Evolutionary conservation across 2,797 vertebrate species (phyloP).

Genomic region (Anniella stebbinsi): DNA sequence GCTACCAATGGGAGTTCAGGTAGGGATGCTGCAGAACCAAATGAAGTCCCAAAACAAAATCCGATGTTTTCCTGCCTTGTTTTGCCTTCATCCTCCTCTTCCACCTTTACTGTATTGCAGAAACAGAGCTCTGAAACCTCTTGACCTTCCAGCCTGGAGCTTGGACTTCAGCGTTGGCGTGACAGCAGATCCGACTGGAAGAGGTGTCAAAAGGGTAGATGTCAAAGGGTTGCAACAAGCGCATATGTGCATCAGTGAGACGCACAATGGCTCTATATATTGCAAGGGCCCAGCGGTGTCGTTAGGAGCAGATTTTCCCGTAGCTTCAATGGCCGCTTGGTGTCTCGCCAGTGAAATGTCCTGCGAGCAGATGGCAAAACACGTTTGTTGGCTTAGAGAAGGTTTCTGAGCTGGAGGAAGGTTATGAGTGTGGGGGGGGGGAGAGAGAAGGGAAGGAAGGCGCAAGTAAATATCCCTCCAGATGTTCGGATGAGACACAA

Average conservation of each 20-base stretch:
- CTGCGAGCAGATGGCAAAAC: background rate
- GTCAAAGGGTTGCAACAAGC: constrained; percentile 12
- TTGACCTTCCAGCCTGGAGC: background rate
- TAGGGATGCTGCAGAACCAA: background rate
- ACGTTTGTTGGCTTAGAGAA: background rate
- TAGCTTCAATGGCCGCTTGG: background rate
- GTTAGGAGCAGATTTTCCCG: background rate
- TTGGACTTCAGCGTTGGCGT: constrained; percentile 6
- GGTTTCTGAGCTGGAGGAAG: constrained; percentile 12
- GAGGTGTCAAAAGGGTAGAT: constrained; percentile 14
- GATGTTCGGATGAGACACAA: constrained; percentile 7
- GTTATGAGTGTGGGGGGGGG: background rate
- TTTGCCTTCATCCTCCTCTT: background rate
- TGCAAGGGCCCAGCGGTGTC: background rate
- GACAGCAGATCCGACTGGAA: background rate
- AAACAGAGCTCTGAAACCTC: accelerated
- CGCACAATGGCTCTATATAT: background rate
- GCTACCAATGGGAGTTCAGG: too few relatives aligned
- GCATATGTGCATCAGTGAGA: background rate
- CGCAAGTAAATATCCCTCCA: constrained; percentile 6
- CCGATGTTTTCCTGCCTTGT: background rate
- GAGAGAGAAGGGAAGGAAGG: background rate
- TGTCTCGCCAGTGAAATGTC: background rate
- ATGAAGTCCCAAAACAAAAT: too few relatives aligned
- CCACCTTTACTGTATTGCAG: background rate